Conservation (phyloP, 2,888 invertebrate species). For the Chamaedrilus cognettii region DNA sequence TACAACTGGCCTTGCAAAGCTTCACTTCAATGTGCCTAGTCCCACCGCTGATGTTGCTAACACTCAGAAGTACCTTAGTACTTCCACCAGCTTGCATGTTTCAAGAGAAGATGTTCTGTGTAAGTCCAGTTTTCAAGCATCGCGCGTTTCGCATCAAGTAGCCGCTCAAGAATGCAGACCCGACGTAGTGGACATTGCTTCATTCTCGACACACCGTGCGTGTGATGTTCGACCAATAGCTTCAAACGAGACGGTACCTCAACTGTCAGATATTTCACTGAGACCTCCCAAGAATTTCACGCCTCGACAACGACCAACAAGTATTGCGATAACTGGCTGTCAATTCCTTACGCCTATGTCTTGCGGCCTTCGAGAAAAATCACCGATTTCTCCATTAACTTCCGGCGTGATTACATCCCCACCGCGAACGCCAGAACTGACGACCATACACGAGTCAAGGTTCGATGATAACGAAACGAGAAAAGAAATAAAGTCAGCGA, state of each 20-base stretch:
- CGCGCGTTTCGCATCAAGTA: background rate
- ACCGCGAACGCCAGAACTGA: background rate
- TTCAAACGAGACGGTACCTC: too few species aligned
- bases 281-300: too few species aligned
- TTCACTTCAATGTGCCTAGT: constrained; percentile 49
- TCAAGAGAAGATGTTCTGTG: background rate
- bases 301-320: constrained; percentile 49
- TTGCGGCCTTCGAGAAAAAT: too few species aligned
- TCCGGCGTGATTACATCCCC: too few species aligned
- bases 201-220: background rate
- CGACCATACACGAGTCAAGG: background rate
- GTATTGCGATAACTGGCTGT: constrained; percentile 57
- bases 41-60: constrained; percentile 12
- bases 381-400: too few species aligned
- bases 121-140: background rate
- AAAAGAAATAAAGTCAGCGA: too few species aligned
- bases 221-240: background rate
- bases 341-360: constrained; percentile 2
- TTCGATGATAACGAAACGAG: too few species aligned
- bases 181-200: background rate
- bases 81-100: background rate
- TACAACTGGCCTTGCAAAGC: constrained; percentile 59
- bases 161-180: background rate
- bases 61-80: background rate
- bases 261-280: too few species aligned